Percentiles rank a stretch among this genome's conserved stretches.
Conservation (phyloP, 2,113 vertebrate species). For the Caretta caretta region DNA sequence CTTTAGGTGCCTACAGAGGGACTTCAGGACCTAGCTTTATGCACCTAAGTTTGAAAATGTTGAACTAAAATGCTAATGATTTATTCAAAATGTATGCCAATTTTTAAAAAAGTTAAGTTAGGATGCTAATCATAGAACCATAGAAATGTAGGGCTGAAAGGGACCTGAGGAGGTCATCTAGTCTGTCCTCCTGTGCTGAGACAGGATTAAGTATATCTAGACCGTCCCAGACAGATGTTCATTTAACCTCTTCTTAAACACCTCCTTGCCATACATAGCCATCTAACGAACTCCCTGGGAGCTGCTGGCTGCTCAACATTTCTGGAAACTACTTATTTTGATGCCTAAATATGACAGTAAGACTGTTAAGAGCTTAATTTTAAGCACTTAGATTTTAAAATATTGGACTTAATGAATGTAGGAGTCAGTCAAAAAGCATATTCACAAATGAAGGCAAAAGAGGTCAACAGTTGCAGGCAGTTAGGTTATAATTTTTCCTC, state of each 20-base stretch:
- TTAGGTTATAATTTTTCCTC: background rate
- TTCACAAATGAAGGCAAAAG: background rate
- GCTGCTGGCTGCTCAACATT: background rate
- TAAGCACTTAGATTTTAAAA: background rate
- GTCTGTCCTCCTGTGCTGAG: background rate
- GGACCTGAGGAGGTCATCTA: background rate
- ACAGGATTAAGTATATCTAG: background rate
- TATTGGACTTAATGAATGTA: background rate
- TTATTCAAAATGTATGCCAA: background rate
- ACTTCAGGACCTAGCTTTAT: background rate
- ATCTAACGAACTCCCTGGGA: background rate
- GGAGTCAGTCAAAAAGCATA: rapidly evolving
- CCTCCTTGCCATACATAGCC: background rate
- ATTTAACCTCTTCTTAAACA: background rate
- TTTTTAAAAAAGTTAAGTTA: background rate
- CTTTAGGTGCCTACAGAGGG: background rate
- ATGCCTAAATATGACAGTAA: background rate
- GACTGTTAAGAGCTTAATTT: background rate
- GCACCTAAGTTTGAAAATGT: rapidly evolving
- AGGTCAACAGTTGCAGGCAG: background rate
- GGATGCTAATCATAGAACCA: background rate
- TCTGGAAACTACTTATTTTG: background rate
- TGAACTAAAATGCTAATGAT: background rate
- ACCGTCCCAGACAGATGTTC: background rate
- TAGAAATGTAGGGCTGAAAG: background rate